Evolutionary conservation across 30 jellyfish, hydroid and myxozoan species (phyloP), one percentile per base, ranked within the genome.

Genomic region (Hydractinia echinata): DNA sequence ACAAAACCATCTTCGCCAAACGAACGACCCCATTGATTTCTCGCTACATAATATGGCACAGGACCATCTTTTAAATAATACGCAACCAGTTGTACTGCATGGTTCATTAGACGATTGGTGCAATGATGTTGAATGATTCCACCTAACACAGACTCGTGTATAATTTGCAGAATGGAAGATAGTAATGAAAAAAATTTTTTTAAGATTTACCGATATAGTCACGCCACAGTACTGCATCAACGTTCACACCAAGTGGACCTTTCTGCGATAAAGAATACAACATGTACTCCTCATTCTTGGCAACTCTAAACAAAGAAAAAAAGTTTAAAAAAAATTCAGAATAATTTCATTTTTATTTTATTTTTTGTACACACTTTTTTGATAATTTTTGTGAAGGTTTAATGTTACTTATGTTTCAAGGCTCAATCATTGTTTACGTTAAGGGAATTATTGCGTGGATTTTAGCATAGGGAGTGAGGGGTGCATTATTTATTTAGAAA

Each of bases 121-220:
- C 97, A 89, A 66, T 89, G 97, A n/a, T 90, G 97, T 70, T 89
- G 97, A 73, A 89, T 89, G 4, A 89, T 77, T 6, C 97, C 97
- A 19, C 97, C 97, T 89, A 51, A 11, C 44, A 30, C 44, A 30
- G 44, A 30, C 2, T 30, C 44, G 44, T 30, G 44, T 7, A 51
- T n/a, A 7, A 64, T 13, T 6, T 64, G 74, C 19, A 13, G 39
- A 8, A 51, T 44, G 74, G 6, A 8, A 13, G 74, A 13, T 7
- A 44, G 2, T 64, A n/a, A 4, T 64, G 18, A 7, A 13, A n/a
- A 30, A 6, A 64, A 44, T 64, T 64, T 0, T 64, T 44, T 58
- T 58, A 58, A 58, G 15, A 16, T 16, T 58, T 64, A 89, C 97
- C 79, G 10, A 82, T 70, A 69, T 89, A 89, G 74, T 89, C 97